These are phyloP conservation scores for Daptonema setosum DNA, from an alignment of 2,888 invertebrate species.

Conservation along the genomic window DNA sequence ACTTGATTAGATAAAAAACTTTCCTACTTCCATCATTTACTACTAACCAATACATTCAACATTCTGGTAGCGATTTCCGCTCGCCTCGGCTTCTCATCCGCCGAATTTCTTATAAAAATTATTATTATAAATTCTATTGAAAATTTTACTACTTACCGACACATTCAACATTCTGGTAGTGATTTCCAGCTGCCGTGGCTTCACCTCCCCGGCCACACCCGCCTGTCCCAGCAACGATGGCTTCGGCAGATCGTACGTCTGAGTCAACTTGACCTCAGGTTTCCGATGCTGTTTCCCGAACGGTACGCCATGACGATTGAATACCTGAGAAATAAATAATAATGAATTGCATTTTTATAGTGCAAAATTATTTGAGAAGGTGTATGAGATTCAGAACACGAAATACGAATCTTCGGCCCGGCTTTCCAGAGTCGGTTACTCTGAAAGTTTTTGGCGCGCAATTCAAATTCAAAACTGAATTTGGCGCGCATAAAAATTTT, in stretches of 20 bases:
- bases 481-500: no score
- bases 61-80: background rate
- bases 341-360: no score
- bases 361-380: no score
- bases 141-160: no score
- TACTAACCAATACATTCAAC: background rate
- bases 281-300: conserved; percentile 37
- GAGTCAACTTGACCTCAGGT: conserved; percentile 3
- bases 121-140: background rate
- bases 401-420: no score
- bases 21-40: no score
- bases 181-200: background rate
- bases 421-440: no score
- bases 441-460: no score
- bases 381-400: no score
- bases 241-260: conserved; percentile 19
- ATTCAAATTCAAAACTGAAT: no score
- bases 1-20: no score
- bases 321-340: no score
- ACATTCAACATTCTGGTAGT: background rate
- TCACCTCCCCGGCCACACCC: conserved; percentile 7
- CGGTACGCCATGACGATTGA: conserved; percentile 36
- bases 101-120: background rate
- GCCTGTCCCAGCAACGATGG: conserved; percentile 20
- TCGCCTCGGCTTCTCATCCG: background rate